Evolutionary conservation across 1,140 invertebrate genomes (phyloP), one percentile per base, ranked within the genome.

Genomic region (Cheumatopsyche charites): DNA sequence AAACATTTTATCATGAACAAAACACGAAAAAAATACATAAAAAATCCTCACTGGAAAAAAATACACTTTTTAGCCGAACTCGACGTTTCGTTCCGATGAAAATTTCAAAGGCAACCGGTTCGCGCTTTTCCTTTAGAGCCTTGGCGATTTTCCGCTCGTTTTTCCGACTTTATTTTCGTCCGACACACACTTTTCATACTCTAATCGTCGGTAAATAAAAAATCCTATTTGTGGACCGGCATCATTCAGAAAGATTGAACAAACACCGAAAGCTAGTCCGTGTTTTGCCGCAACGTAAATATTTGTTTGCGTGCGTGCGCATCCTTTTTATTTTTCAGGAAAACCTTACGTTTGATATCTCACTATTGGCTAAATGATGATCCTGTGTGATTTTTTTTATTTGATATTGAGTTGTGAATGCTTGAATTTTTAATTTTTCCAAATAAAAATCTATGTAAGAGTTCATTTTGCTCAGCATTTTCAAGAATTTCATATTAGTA

Each of bases 191-290:
- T 29, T 25, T 58, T 68, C 66, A 55, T 55, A 52, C 41, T 13
- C 66, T 68, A 68, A 68, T 36, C 66, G 66, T 47, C 55, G 47
- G 66, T 68, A 68, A 68, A 68, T 68, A 68, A 68, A 68, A n/a
- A 68, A 68, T 68, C 66, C 66, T 68, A 68, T 68, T 68, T 68
- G 66, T 68, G 66, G 66, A 68, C 21, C n/a, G 17, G 66, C 47
- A 68, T 68, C 66, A 68, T 68, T 68, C 47, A 68, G 55, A 68
- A 68, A 68, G 66, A 68, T 68, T 68, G 55, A 68, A 47, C 66
- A 68, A 68, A 68, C 66, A 68, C 62, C 42, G 25, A 3, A 9
- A 36, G 62, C 62, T 52, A 26, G 36, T 17, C 17, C 66, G 49
- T 68, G 66, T 68, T 68, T n/a, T 68, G 55, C 66, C 66, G 26